Evolutionary conservation across 1,140 invertebrate genomes (phyloP).

Genomic region (Plutomurus gul): DNA sequence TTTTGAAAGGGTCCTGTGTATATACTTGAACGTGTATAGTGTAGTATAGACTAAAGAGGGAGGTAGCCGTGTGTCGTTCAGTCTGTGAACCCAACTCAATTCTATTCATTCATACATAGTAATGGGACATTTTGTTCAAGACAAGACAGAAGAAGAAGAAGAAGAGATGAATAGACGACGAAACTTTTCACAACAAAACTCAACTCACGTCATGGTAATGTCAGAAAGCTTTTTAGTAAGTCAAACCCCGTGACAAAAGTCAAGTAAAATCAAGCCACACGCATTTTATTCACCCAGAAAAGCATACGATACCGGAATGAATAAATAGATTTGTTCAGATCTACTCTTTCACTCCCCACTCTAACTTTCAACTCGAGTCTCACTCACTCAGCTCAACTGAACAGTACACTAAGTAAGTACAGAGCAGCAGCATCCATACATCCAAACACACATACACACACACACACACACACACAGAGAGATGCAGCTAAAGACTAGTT

Average conservation of each 20-base stretch:
- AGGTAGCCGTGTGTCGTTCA: no score
- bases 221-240: conserved; percentile 21
- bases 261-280: conserved; percentile 20
- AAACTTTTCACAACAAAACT: background rate
- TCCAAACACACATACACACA: no score
- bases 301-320: background rate
- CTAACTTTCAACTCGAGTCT: background rate
- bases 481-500: no score
- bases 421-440: no score
- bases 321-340: conserved; percentile 20
- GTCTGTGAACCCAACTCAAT: no score
- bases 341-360: no score
- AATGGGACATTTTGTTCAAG: background rate
- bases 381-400: background rate
- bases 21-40: no score
- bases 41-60: no score
- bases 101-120: no score
- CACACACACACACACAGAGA: no score
- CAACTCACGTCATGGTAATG: conserved; percentile 6
- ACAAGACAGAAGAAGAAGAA: background rate
- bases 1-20: no score
- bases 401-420: background rate
- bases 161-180: background rate
- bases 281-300: conserved; percentile 15
- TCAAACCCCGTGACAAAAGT: conserved; percentile 3